Conservation (phyloP, 2,113 vertebrate genomes). For the Centropristis striata region DNA sequence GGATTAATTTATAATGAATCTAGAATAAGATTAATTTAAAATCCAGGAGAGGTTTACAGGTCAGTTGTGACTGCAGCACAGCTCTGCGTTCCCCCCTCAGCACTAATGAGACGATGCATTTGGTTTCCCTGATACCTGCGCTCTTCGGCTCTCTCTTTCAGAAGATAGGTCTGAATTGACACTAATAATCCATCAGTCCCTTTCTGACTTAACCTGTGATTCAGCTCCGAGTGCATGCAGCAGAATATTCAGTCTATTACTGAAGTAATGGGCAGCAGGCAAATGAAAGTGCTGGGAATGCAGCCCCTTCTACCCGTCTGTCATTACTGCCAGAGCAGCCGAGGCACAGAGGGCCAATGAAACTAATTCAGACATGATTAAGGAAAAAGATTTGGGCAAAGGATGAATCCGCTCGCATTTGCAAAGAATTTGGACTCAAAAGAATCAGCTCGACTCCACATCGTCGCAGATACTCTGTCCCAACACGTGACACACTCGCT, state of each 20-base stretch:
- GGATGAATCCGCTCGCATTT: conserved; percentile 42
- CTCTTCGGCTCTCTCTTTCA: conserved; percentile 16
- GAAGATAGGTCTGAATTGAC: conserved; percentile 13
- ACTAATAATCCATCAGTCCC: conserved; percentile 37
- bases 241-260: conserved; percentile 59
- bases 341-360: conserved; percentile 36
- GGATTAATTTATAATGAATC: background rate
- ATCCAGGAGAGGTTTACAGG: background rate
- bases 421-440: conserved; percentile 35
- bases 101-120: background rate
- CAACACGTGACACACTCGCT: conserved; percentile 3
- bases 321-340: conserved; percentile 44
- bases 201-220: conserved; percentile 35
- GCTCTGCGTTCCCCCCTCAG: background rate
- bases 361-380: conserved; percentile 61
- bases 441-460: conserved; percentile 26
- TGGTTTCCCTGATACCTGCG: background rate
- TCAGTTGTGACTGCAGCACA: background rate
- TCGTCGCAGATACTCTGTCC: background rate
- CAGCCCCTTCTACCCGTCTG: conserved; percentile 1
- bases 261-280: conserved; percentile 49
- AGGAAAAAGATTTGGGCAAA: conserved; percentile 28
- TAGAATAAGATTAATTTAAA: background rate
- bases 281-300: conserved; percentile 42
- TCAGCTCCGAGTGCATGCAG: conserved; percentile 21